Conservation (phyloP, 1,140 invertebrate genomes). For the Sminthurides bifidus region DNA sequence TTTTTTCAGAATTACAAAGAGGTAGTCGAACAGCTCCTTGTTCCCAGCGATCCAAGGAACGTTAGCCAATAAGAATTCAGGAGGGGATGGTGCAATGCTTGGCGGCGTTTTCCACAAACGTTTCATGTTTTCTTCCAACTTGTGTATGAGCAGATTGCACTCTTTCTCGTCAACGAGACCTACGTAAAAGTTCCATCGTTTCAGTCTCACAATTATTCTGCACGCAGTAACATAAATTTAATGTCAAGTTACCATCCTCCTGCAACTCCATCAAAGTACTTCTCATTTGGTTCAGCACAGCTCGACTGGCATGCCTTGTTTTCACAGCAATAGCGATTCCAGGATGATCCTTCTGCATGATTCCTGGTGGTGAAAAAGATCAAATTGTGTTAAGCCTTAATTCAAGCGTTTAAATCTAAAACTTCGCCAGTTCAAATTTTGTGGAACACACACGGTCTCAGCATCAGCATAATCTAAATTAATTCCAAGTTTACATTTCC, state of each 20-base stretch:
- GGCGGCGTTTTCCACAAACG: constrained; percentile 18
- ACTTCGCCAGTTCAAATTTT: no score
- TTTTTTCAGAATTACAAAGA: constrained; percentile 6
- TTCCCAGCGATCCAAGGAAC: constrained; percentile 21
- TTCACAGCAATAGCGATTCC: constrained; percentile 41
- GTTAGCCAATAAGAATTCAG: constrained; percentile 14
- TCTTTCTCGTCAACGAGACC: constrained; percentile 7
- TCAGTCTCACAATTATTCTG: neutral
- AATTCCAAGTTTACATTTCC: no score
- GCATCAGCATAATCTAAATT: no score
- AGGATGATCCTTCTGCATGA: constrained; percentile 38
- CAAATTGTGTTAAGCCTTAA: neutral
- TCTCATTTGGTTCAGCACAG: constrained; percentile 39
- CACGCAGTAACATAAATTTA: constrained; percentile 3
- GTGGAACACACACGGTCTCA: no score
- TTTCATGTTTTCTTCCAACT: constrained; percentile 24
- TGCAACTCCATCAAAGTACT: constrained; percentile 36
- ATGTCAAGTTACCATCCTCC: constrained; percentile 33
- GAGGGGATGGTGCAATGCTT: constrained; percentile 3
- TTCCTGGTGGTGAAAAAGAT: neutral
- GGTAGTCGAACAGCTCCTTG: constrained; percentile 13
- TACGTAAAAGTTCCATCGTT: neutral
- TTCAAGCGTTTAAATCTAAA: no score
- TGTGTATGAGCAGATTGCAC: neutral
- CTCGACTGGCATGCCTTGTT: constrained; percentile 39